Evolutionary conservation across 2,888 invertebrate genomes (phyloP).

Genomic region (Noctua comes): DNA sequence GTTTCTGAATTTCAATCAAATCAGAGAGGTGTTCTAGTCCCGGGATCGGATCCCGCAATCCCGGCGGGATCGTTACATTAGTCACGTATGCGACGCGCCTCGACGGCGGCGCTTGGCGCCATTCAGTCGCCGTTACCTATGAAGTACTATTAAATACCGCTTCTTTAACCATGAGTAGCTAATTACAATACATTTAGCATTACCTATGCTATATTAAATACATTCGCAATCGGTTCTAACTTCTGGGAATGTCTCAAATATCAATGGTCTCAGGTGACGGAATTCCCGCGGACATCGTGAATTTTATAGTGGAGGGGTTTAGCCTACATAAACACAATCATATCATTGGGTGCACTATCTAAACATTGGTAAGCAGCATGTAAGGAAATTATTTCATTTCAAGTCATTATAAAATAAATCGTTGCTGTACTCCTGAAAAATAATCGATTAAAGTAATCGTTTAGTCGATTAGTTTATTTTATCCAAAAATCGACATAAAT

Average conservation of each 20-base stretch:
- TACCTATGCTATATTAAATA: slow-evolving; percentile 32
- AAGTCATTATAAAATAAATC: not conserved
- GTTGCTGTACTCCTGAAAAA: not conserved
- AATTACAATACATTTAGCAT: slow-evolving; percentile 68
- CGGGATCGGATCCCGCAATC: slow-evolving; percentile 64
- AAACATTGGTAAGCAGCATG: not conserved
- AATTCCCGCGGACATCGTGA: slow-evolving; percentile 12
- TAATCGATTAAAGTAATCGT: not conserved
- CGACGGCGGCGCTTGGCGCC: slow-evolving; percentile 75
- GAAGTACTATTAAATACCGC: slow-evolving; percentile 68
- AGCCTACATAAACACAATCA: not conserved
- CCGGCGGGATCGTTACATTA: slow-evolving; percentile 71
- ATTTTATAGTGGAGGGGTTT: not conserved
- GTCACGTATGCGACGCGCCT: slow-evolving; percentile 77
- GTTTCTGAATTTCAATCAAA: slow-evolving; percentile 30
- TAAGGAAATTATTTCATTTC: no score
- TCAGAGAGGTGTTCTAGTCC: slow-evolving; percentile 31
- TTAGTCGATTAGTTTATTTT: slow-evolving; percentile 20
- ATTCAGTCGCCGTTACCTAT: slow-evolving; percentile 70
- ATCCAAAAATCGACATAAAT: not conserved
- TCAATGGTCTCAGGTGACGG: slow-evolving; percentile 38
- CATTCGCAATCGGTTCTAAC: slow-evolving; percentile 19
- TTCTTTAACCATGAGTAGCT: slow-evolving; percentile 69
- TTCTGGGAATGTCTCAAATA: slow-evolving; percentile 36
- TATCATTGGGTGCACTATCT: not conserved